Base-by-base conservation (phyloP, 92 coral and sea anemone genomes). In the Parazoanthus darwini region DNA sequence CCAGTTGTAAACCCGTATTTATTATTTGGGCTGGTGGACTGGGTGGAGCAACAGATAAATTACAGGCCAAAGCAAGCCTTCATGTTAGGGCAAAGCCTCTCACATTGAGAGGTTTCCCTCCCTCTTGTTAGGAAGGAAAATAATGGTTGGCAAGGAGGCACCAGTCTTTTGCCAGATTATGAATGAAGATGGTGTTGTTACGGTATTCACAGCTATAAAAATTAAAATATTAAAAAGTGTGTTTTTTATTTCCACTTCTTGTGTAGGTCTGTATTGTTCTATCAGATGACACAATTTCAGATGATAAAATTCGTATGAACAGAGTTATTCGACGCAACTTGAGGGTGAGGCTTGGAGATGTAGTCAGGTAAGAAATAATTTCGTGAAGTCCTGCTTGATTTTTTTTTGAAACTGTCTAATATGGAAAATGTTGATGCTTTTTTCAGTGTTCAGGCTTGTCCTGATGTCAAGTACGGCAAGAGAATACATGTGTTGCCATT, bases 401-500 rank as follows among this genome's bases (percentile, higher is more conserved):
- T 63, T 63, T 63, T 63, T 18, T 6, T 20, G 70, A 63, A 58
- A 20, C 70, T 63, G 1, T 54, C 20, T 54, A 54, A 54, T 11
- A 11, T 54, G 59, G 16, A 54, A 54, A 18, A 13, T 54, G 16
- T 54, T 54, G 59, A 14, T 23, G 20, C 22, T 8, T 13, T 77
- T 76, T 87, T 8, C 89, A 97, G 99, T 90, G 98, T 97, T 18
- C 99, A 97, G 73, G 96, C 99, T 54, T 97, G 99, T 81, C 99
- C 99, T 74, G 99, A 97, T 90, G 99, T 97, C 70, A 97, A 97
- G 82, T 97, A 97, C 86, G 99, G 99, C 44, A 97, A 97, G 87
- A 92, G 99, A 84, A 97, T 97, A 72, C 99, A 97, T 89, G 99
- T 97, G 43, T 91, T 97, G 23, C 99, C 99, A 9, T 56, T 97